Evolutionary conservation across 2,113 vertebrate species (phyloP).

Genomic region (Nyctereutes procyonoides): DNA sequence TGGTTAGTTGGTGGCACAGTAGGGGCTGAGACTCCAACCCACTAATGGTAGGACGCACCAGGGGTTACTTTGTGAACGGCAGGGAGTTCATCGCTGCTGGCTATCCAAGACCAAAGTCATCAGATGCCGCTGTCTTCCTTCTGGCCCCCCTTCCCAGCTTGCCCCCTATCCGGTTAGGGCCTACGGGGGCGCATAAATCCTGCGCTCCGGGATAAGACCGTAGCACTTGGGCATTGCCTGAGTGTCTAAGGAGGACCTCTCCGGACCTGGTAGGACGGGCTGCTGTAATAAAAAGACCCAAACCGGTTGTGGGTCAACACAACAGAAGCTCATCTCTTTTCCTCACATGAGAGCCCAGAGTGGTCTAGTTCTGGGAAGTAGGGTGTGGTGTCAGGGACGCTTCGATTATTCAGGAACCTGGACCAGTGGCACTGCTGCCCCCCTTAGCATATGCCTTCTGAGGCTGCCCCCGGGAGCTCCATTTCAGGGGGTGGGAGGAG

Average conservation of each 20-base stretch:
- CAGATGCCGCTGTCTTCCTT: not conserved
- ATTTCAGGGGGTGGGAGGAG: not conserved
- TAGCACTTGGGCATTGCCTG: not conserved
- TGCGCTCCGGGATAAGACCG: not conserved
- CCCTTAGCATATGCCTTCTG: not conserved
- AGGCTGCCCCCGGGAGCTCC: not conserved
- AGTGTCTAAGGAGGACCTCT: too few species aligned
- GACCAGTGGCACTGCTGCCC: not conserved
- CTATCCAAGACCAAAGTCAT: not conserved
- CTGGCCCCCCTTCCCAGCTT: not conserved
- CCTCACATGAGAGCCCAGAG: not conserved
- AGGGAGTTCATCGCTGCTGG: not conserved
- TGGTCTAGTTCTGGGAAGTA: too few species aligned
- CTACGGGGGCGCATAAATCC: not conserved
- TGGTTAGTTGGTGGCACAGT: not conserved
- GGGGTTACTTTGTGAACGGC: not conserved
- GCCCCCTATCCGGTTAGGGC: not conserved
- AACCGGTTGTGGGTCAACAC: not conserved
- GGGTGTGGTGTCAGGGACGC: fast-evolving
- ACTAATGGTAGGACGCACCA: too few species aligned
- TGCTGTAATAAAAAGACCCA: not conserved
- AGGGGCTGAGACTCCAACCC: not conserved
- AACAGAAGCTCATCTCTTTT: not conserved
- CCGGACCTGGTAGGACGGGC: not conserved
- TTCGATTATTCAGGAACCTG: not conserved